Conservation (phyloP, 2,888 invertebrate genomes). For the Argynnis bischoffii region DNA sequence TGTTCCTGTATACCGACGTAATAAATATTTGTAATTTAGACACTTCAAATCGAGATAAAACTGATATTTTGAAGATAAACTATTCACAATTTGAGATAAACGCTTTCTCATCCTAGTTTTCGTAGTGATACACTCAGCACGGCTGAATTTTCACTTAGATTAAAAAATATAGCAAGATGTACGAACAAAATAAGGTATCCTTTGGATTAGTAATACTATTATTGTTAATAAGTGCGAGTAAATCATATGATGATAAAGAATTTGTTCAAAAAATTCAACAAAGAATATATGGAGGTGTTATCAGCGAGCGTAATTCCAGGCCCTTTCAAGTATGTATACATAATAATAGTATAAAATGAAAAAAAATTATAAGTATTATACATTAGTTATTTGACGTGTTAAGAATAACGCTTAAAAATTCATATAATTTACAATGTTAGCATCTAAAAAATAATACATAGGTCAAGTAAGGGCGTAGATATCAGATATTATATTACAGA, state of each 20-base stretch:
- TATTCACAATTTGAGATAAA: slow-evolving; percentile 41
- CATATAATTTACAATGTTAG: too few relatives aligned
- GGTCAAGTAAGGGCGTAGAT: too few relatives aligned
- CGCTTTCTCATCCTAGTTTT: slow-evolving; percentile 41
- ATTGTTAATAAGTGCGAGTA: slow-evolving; percentile 41
- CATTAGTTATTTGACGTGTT: too few relatives aligned
- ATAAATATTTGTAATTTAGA: slow-evolving; percentile 7
- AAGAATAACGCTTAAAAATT: too few relatives aligned
- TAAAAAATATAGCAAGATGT: too few relatives aligned
- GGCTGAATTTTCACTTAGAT: too few relatives aligned
- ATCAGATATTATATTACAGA: too few relatives aligned
- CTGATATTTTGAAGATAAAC: slow-evolving; percentile 37
- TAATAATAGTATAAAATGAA: too few relatives aligned
- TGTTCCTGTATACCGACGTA: not conserved
- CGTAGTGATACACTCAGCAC: not conserved
- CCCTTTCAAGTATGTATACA: slow-evolving; percentile 66
- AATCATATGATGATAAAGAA: slow-evolving; percentile 16
- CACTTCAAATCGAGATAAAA: slow-evolving; percentile 38
- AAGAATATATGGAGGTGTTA: slow-evolving; percentile 60
- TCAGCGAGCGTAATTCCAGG: slow-evolving; percentile 57
- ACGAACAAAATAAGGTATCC: not conserved
- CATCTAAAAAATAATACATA: too few relatives aligned
- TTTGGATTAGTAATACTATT: not conserved
- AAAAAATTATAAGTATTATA: too few relatives aligned
- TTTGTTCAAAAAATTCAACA: slow-evolving; percentile 38